phyloP scores from a whole-genome alignment of 2,113 vertebrate species.

The Rattus rattus region DNA sequence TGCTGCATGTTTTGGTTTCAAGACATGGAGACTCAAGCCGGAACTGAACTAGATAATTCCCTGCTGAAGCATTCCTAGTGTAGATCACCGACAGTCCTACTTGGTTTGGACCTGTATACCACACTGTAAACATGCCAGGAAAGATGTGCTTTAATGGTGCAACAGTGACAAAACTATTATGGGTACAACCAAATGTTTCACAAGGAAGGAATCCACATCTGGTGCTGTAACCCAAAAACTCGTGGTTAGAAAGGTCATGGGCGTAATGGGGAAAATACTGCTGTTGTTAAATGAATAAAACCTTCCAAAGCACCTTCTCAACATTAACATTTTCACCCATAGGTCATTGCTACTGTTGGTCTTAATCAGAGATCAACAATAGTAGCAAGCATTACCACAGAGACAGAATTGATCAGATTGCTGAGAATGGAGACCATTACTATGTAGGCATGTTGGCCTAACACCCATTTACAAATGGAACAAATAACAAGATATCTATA shows the following conservation, averaged over 20 bases:
- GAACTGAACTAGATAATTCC: background rate
- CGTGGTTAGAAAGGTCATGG: background rate
- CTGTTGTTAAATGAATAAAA: background rate
- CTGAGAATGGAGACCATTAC: background rate
- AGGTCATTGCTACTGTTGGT: background rate
- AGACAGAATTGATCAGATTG: background rate
- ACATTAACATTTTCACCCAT: background rate
- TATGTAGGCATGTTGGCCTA: background rate
- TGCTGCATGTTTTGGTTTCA: background rate
- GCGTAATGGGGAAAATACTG: background rate
- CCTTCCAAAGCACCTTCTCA: background rate
- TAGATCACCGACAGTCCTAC: background rate
- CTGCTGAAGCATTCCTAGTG: background rate
- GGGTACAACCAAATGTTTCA: background rate
- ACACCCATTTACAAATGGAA: background rate
- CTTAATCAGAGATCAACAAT: background rate
- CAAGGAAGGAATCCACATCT: background rate
- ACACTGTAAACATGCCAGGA: background rate
- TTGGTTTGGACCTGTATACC: background rate
- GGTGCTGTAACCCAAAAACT: background rate
- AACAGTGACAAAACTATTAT: background rate
- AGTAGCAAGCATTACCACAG: background rate
- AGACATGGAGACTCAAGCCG: background rate
- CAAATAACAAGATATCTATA: background rate
- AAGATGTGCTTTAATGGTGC: background rate